These are phyloP conservation scores for Paralichthys olivaceus DNA, from an alignment of 2,113 vertebrate species.

Conservation along the genomic window DNA sequence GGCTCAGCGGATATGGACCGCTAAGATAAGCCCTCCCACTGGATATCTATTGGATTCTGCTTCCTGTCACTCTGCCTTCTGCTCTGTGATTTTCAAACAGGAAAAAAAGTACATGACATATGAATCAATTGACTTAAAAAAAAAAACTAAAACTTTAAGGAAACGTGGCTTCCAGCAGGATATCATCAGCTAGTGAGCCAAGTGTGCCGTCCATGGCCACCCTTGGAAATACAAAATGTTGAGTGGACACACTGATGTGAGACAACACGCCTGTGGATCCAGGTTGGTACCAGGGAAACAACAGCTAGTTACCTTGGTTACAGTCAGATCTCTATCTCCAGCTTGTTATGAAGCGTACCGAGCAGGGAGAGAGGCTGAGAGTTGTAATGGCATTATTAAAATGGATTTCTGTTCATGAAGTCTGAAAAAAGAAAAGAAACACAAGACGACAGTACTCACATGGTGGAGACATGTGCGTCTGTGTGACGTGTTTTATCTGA, in stretches of 20 bases:
- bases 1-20: constrained; percentile 6
- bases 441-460: background rate
- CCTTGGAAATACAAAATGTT: background rate
- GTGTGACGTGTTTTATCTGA: background rate
- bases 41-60: background rate
- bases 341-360: background rate
- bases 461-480: background rate
- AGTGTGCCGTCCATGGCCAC: too few relatives aligned
- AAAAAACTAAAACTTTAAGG: too few relatives aligned
- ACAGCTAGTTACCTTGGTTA: constrained; percentile 64
- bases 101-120: too few relatives aligned
- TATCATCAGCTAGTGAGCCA: too few relatives aligned
- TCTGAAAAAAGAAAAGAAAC: background rate
- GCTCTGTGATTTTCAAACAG: background rate
- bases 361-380: background rate
- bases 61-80: constrained; percentile 38
- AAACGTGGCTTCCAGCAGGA: too few relatives aligned
- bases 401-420: constrained; percentile 4
- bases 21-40: constrained; percentile 25
- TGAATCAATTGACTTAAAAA: too few relatives aligned
- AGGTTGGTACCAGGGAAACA: constrained; percentile 56
- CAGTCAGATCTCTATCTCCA: constrained; percentile 17
- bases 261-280: constrained; percentile 4
- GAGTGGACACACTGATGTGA: background rate
- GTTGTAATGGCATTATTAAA: constrained; percentile 5